Base-by-base conservation (phyloP, 2,888 invertebrate species). In the Azorinus chamasolen region DNA sequence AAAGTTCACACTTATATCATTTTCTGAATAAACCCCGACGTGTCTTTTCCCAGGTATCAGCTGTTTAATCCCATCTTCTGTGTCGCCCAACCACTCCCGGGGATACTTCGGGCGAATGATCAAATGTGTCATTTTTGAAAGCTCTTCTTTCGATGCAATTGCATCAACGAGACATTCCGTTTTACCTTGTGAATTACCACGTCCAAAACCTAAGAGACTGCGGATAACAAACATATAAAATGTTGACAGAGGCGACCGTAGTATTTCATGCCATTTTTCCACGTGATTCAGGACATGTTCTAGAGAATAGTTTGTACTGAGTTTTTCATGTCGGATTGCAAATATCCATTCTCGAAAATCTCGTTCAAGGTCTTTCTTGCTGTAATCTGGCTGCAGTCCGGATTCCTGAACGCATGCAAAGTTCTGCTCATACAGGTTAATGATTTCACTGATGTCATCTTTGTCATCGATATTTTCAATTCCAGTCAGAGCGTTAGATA, bases 321-420 rank as follows among this genome's bases (percentile, higher is more conserved):
- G 83, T 1, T 53, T 14, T 0, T 69, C 70, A 27, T 82, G 74
- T 18, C 87, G 50, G 20, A 87, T 84, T 2, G 84, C 87, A 61
- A 74, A 51, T 5, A 87, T 71, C 87, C 87, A 87, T 53, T 86
- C 86, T 25, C 69, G 78, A 53, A 79, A 84, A 59, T 85, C 84
- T 32, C 69, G 57, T 37, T 86, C 86, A 2, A 86, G 55, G 14
- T 76, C 81, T 53, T 76, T 66, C 45, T 70, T 70, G 41, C 62
- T 58, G 37, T 24, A 45, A 5, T 55, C 41, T 32, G 43, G 55
- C 8, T 37, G 39, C 0, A 71, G 18, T 1, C 74, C 77, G 37
- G 27, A 45, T 20, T 24, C 66, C 20, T 53, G 25, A 18, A 53
- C 63, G 5, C 79, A 72, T 18, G 61, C 25, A 32, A 86, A 83